Base-by-base conservation (phyloP, 2,888 invertebrate genomes). In the Thera britannica region DNA sequence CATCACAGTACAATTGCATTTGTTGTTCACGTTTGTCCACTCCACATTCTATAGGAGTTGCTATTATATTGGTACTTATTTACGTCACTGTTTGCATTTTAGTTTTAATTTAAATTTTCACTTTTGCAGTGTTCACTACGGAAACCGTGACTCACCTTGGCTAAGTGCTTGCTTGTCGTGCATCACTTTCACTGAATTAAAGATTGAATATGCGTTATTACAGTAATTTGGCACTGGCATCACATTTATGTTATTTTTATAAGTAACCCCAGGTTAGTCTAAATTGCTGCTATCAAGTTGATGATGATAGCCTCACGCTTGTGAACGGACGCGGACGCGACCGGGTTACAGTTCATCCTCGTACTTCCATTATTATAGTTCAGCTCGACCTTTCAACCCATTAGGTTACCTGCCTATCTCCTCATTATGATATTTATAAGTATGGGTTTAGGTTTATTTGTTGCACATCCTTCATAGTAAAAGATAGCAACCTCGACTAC, bases 151-250 rank as follows among this genome's bases (percentile, higher is more conserved):
- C 57, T 70, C 68, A 72, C 68, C 35, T 65, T 57, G 41, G 8
- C 52, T 71, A 64, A 69, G 60, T 68, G 65, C 64, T 67, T 71
- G 67, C 59, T 67, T 68, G 63, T 67, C 62, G 67, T 67, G 63
- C 67, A 72, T 73, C 72, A 73, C 75, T 75, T 75, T 75, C 75
- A 73, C 75, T 72, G 59, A 68, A 68, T 74, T 72, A 66, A 71
- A 71, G 65, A 68, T 73, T 62, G 52, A 65, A 71, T 73, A 72
- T 73, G 65, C 55, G 65, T 61, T 67, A 75, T 75, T 75, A 72
- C 67, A 59, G 67, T 75, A 75, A 75, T 75, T 67, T 66, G 58
- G 69, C 68, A 54, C 65, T 71, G 63, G 49, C 70, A 68, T 67
- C 69, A 68, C 73, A 73, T 67, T 60, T 70, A 71, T 71, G 73